These are phyloP conservation scores for Artemia franciscana DNA, from an alignment of 1,140 invertebrate species.

Conservation along the genomic window DNA sequence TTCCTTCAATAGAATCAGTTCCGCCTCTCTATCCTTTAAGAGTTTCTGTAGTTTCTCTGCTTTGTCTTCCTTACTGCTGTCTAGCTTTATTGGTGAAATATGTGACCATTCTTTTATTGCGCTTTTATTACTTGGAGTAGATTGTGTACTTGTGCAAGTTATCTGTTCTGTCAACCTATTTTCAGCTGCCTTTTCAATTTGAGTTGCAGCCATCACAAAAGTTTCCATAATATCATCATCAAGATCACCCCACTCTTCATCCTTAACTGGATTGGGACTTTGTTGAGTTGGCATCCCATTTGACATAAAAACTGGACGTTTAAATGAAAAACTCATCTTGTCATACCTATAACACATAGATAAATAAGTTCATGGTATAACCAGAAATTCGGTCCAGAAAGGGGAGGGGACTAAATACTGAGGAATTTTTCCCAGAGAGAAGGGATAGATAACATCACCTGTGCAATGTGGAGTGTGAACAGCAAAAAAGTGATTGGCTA, in stretches of 20 bases:
- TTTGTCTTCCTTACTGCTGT: background rate
- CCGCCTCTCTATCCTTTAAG: background rate
- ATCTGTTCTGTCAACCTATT: background rate
- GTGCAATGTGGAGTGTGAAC: no score
- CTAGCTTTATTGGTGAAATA: background rate
- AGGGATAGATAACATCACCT: no score
- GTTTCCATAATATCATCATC: background rate
- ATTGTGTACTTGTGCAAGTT: background rate
- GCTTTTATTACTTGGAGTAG: background rate
- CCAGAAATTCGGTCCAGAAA: no score
- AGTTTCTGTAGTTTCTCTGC: background rate
- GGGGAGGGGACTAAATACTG: no score
- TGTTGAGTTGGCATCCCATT: background rate
- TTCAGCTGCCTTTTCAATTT: background rate
- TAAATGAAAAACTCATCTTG: background rate
- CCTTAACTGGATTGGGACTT: background rate
- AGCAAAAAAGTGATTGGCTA: no score
- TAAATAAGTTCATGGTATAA: no score
- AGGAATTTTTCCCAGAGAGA: no score
- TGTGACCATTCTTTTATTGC: background rate
- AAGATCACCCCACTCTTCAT: background rate
- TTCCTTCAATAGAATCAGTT: background rate
- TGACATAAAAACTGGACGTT: background rate
- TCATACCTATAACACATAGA: no score
- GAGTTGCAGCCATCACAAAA: background rate